phyloP scores from a whole-genome alignment of 2,888 invertebrate genomes.

The Heliconius cydno region DNA sequence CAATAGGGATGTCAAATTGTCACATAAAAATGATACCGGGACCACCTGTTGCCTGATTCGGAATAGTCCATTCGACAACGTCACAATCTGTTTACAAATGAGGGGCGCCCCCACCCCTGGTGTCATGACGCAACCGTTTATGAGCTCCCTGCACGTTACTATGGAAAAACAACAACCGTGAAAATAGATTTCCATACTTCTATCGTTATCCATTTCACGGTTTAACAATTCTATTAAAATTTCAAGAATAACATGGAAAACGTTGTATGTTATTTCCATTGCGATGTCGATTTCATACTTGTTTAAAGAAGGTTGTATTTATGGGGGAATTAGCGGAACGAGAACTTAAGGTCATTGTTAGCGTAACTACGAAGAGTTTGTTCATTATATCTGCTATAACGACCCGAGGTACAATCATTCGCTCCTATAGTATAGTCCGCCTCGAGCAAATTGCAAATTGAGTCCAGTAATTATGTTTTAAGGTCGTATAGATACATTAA shows the following conservation, averaged over 20 bases:
- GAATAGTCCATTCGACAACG: slow-evolving; percentile 67
- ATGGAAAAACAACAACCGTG: slow-evolving; percentile 78
- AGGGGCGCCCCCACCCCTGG: slow-evolving; percentile 65
- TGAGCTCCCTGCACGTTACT: slow-evolving; percentile 72
- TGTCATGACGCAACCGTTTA: slow-evolving; percentile 78
- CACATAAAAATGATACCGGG: slow-evolving; percentile 40
- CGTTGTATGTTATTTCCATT: not conserved
- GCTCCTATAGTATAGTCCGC: slow-evolving; percentile 3
- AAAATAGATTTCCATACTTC: slow-evolving; percentile 78
- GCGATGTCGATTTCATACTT: slow-evolving; percentile 26
- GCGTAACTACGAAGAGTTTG: slow-evolving; percentile 54
- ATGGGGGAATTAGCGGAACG: slow-evolving; percentile 58
- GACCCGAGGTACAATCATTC: slow-evolving; percentile 21
- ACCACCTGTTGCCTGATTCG: slow-evolving; percentile 80
- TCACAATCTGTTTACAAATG: slow-evolving; percentile 81
- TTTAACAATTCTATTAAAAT: slow-evolving; percentile 9
- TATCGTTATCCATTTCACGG: slow-evolving; percentile 44
- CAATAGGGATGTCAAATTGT: slow-evolving; percentile 7
- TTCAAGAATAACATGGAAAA: not conserved
- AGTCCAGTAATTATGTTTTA: slow-evolving; percentile 23
- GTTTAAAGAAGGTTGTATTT: slow-evolving; percentile 46
- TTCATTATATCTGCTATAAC: slow-evolving; percentile 34
- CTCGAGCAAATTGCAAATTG: slow-evolving; percentile 18
- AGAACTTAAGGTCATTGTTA: slow-evolving; percentile 49
- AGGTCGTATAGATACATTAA: slow-evolving; percentile 20